Evolutionary conservation across 1,140 invertebrate genomes (phyloP).

Genomic region (Drosophila neocordata): DNA sequence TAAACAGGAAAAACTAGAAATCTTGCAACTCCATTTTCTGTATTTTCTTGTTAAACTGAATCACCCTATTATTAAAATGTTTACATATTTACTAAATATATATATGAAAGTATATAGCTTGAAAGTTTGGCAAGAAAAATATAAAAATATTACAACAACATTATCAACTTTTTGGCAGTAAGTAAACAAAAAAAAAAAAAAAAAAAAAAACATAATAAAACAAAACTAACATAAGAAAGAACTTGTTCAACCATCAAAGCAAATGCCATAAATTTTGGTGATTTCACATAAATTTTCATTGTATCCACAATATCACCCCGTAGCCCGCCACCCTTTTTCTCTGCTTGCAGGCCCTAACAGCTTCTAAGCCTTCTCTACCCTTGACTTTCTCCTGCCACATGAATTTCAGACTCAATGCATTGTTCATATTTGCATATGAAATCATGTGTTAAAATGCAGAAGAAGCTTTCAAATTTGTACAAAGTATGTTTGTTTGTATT

Average conservation of each 20-base stretch:
- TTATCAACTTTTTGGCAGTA: conserved; percentile 14
- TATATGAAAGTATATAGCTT: conserved; percentile 7
- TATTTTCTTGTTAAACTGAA: not conserved
- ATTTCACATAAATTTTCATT: conserved; percentile 71
- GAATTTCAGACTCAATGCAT: conserved; percentile 29
- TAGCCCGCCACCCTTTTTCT: too few relatives aligned
- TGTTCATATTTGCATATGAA: conserved; percentile 78
- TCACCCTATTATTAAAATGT: conserved; percentile 42
- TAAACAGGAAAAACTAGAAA: too few relatives aligned
- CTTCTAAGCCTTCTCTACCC: not conserved
- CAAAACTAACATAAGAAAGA: conserved; percentile 29
- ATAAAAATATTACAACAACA: conserved; percentile 64
- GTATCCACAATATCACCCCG: conserved; percentile 1
- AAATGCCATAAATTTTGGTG: conserved; percentile 73
- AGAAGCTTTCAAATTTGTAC: conserved; percentile 41
- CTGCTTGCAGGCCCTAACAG: too few relatives aligned
- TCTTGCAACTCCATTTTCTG: too few relatives aligned
- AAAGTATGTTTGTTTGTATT: too few relatives aligned
- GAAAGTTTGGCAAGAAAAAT: conserved; percentile 63
- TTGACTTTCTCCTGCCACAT: not conserved
- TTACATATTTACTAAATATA: not conserved
- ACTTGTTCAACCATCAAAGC: conserved; percentile 38
- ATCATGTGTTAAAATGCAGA: conserved; percentile 76
- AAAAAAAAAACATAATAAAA: conserved; percentile 1
- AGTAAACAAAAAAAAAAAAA: not conserved